Evolutionary conservation across 2,113 vertebrate genomes (phyloP).

Genomic region (Oncorhynchus tshawytscha): DNA sequence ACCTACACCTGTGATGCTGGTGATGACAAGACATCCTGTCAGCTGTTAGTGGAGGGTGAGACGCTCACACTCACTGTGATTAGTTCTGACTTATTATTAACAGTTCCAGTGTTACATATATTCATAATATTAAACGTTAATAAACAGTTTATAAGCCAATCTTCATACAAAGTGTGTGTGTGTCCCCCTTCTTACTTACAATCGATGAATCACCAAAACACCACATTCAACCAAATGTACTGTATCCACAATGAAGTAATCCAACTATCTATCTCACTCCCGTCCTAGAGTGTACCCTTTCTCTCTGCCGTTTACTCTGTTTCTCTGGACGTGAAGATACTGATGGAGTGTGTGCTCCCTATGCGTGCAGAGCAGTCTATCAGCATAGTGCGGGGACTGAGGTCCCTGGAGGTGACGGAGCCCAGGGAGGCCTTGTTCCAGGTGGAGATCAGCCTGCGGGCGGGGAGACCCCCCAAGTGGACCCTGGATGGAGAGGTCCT

Average conservation of each 20-base stretch:
- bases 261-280: too few species aligned
- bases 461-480: slow-evolving; percentile 87
- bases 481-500: slow-evolving; percentile 78
- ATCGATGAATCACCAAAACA: too few species aligned
- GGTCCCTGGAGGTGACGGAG: slow-evolving; percentile 84
- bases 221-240: too few species aligned
- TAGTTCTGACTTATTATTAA: too few species aligned
- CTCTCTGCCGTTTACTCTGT: neutral
- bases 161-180: too few species aligned
- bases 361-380: slow-evolving; percentile 87
- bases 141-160: too few species aligned
- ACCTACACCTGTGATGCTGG: slow-evolving; percentile 88
- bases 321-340: neutral
- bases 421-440: slow-evolving; percentile 85
- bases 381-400: slow-evolving; percentile 81
- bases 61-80: neutral
- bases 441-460: slow-evolving; percentile 86
- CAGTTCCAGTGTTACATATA: too few species aligned
- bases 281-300: neutral
- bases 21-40: slow-evolving; percentile 86
- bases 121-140: too few species aligned
- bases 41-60: slow-evolving; percentile 92
- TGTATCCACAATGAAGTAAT: too few species aligned
- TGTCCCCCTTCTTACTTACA: too few species aligned
- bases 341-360: slow-evolving; percentile 29